These are phyloP conservation scores for Hestina assimilis DNA, from an alignment of 1,140 invertebrate genomes.

Conservation along the genomic window DNA sequence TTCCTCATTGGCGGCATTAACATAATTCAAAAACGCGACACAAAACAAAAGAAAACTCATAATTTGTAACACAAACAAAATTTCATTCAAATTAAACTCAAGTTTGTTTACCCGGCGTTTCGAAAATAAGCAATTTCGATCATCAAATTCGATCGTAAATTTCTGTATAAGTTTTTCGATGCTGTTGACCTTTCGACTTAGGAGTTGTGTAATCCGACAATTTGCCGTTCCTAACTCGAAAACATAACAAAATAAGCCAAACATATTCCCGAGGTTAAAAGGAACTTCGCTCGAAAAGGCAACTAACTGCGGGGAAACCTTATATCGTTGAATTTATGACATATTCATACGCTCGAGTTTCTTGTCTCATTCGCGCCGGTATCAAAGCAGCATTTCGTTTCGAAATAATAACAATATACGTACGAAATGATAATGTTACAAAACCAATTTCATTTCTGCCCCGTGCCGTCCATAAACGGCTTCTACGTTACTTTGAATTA, in stretches of 20 bases:
- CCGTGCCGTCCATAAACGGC: constrained; percentile 2
- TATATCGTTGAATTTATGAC: constrained; percentile 73
- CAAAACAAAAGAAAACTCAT: constrained; percentile 40
- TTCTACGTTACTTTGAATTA: constrained; percentile 14
- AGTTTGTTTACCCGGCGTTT: constrained; percentile 33
- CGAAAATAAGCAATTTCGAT: constrained; percentile 31
- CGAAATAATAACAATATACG: constrained; percentile 59
- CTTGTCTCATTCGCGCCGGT: constrained; percentile 53
- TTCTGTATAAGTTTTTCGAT: constrained; percentile 46
- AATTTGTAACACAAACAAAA: constrained; percentile 47
- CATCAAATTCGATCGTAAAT: constrained; percentile 41
- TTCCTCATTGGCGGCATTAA: constrained; percentile 42
- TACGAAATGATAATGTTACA: constrained; percentile 39
- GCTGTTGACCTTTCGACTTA: constrained; percentile 70
- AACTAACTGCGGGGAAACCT: constrained; percentile 65
- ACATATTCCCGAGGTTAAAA: constrained; percentile 64
- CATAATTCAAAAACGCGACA: constrained; percentile 41
- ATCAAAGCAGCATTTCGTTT: constrained; percentile 54
- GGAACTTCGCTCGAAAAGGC: constrained; percentile 70
- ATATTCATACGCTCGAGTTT: constrained; percentile 57
- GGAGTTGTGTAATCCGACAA: constrained; percentile 71
- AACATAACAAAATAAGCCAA: constrained; percentile 71
- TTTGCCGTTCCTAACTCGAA: constrained; percentile 67
- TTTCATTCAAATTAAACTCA: constrained; percentile 41
- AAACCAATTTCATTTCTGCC: constrained; percentile 44